Base-by-base conservation (phyloP, 2,888 invertebrate genomes). In the Leptopilina drosophilae region DNA sequence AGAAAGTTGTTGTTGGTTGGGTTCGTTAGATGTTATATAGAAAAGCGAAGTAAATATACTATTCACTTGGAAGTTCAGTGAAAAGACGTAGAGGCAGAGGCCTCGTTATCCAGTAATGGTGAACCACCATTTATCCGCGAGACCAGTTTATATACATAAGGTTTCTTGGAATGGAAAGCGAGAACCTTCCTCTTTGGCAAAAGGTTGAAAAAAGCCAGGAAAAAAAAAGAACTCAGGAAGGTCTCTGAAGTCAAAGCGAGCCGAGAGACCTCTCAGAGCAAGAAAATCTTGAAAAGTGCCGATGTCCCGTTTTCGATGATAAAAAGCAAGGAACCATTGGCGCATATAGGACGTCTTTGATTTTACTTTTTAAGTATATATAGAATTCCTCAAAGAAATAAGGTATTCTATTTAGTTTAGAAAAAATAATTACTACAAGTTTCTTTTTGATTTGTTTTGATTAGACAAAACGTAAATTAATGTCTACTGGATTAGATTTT, bases 61-160 rank as follows among this genome's bases (percentile, higher is more conserved):
- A 67, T 67, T 49, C 67, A 20, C 49, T 67, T 67, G 7, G 26
- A 67, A 67, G 67, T 67, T 14, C 7, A 69, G 69, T 53, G 69
- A 69, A 56, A 26, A 69, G 73, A 56, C 73, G 40, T 15, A 73
- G 56, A 40, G 40, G n/a, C 26, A 11, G 82, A 86, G 79, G 79
- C 84, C 87, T 88, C 86, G 86, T 87, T 88, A 86, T 82, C 81
- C 78, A 81, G 83, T 85, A 88, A 88, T 85, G 86, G 86, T 84
- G 82, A 85, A 84, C 83, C 85, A 82, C 82, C 85, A 86, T 87
- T 87, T 88, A 87, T 87, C 84, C 85, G 81, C 40, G 49, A 33
- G 67, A 80, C 78, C 73, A 64, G 73, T 78, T 78, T 49, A 49
- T 42, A 53, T 66, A 59, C 56, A 42, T 66, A 66, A 77, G 77